These are phyloP conservation scores for Candidula unifasciata DNA, from an alignment of 2,888 invertebrate genomes.

Conservation along the genomic window DNA sequence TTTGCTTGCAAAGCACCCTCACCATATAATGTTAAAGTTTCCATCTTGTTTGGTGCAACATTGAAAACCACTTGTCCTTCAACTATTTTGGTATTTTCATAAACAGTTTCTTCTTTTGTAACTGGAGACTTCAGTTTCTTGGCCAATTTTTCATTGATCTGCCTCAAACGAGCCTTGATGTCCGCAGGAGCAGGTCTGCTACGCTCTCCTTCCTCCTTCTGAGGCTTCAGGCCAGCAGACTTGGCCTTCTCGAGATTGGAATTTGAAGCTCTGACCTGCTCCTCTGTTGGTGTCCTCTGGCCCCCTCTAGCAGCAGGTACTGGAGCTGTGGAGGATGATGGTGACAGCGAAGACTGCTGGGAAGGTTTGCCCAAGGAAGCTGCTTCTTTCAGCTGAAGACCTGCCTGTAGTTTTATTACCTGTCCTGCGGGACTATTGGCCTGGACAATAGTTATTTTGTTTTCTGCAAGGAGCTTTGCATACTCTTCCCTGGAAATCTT, in stretches of 20 bases:
- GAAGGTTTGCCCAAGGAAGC: background rate
- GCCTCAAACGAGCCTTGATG: slow-evolving; percentile 43
- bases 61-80: slow-evolving; percentile 46
- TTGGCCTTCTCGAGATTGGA: background rate
- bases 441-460: slow-evolving; percentile 51
- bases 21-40: slow-evolving; percentile 5
- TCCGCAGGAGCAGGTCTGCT: slow-evolving; percentile 6
- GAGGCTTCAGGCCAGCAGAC: background rate
- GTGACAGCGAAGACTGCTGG: background rate
- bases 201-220: background rate
- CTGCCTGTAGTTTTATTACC: slow-evolving; percentile 52
- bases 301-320: background rate
- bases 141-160: slow-evolving; percentile 43
- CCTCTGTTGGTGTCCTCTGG: background rate
- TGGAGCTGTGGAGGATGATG: background rate
- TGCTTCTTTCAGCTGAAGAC: slow-evolving; percentile 50
- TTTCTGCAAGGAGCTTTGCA: slow-evolving; percentile 53
- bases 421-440: slow-evolving; percentile 48
- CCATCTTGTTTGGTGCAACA: slow-evolving; percentile 46
- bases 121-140: slow-evolving; percentile 25
- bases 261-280: background rate
- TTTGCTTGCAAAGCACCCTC: background rate
- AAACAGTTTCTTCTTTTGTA: slow-evolving; percentile 33
- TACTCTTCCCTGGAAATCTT: slow-evolving; percentile 55
- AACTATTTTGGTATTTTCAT: slow-evolving; percentile 39